Base-by-base conservation (phyloP, 2,888 invertebrate species). In the Capitulum mitella region DNA sequence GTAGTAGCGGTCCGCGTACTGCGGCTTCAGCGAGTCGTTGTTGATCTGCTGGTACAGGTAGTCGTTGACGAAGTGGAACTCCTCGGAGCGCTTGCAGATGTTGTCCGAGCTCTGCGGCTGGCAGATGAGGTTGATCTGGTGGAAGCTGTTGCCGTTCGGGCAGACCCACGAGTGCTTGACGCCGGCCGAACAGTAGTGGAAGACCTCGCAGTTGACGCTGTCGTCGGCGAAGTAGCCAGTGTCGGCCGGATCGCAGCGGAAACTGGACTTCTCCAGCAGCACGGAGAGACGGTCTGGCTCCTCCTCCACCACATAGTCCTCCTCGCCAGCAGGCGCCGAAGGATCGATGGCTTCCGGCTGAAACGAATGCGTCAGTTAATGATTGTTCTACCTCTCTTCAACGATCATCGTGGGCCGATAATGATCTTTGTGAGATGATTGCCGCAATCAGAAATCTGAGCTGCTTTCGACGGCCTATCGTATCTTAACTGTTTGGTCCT, bases 151-250 rank as follows among this genome's bases (percentile, higher is more conserved):
- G 79, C 94, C 94, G 83, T 94, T 93, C 0, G 95, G 95, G 83
- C 95, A 96, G 83, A 95, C 92, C 95, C 95, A 96, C 3, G 95
- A 95, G 86, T 95, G 95, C 84, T 91, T 92, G 61, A 92, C 92
- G 83, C 91, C 93, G 83, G 94, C 95, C 85, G 95, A 94, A 85
- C 95, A 95, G 86, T 95, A 95, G 85, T 95, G 95, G 90, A 95
- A 96, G 61, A 95, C 94, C 86, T 95, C 95, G 84, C 95, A 96
- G 83, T 90, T 90, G 40, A 96, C 89, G 75, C 92, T 92, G 84
- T 94, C 93, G 84, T 95, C 95, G 43, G 95, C 95, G 85, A 95
- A 95, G 87, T 95, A 96, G 16, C 95, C 95, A 22, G 93, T 92
- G 84, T 92, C 92, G 84, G 92, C 92, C 83, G 89, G 90, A 61